phyloP scores from a whole-genome alignment of 2,888 invertebrate species.

The Dicyrtomina minuta region DNA sequence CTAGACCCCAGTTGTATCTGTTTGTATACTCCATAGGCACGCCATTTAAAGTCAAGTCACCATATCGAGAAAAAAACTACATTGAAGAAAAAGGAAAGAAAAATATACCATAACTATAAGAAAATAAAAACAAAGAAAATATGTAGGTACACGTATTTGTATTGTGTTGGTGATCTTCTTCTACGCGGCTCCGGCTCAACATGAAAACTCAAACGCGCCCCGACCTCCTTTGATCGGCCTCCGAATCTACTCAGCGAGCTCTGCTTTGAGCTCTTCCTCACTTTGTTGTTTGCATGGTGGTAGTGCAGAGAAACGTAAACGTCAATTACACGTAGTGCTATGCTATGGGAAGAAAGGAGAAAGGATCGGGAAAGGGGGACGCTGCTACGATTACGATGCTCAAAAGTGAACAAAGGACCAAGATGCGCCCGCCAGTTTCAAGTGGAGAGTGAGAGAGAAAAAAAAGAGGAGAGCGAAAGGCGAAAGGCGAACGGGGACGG shows the following conservation, averaged over 20 bases:
- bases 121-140: background rate
- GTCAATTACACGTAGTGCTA: background rate
- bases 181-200: too few relatives aligned
- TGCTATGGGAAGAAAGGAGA: background rate
- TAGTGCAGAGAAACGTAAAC: too few relatives aligned
- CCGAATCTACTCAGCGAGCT: background rate
- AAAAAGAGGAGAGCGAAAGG: background rate
- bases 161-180: too few relatives aligned
- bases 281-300: too few relatives aligned
- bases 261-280: too few relatives aligned
- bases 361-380: background rate
- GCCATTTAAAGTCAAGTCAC: too few relatives aligned
- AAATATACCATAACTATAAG: background rate
- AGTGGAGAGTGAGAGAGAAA: background rate
- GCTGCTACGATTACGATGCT: background rate
- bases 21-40: too few relatives aligned
- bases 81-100: too few relatives aligned
- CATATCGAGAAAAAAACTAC: too few relatives aligned
- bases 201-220: too few relatives aligned
- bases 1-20: too few relatives aligned
- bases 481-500: background rate
- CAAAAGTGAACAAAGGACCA: background rate
- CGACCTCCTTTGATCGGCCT: slow-evolving; percentile 8
- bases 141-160: background rate
- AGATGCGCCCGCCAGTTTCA: background rate